phyloP scores from a whole-genome alignment of 2,797 vertebrate species.

The Myiotriccus ornatus region DNA sequence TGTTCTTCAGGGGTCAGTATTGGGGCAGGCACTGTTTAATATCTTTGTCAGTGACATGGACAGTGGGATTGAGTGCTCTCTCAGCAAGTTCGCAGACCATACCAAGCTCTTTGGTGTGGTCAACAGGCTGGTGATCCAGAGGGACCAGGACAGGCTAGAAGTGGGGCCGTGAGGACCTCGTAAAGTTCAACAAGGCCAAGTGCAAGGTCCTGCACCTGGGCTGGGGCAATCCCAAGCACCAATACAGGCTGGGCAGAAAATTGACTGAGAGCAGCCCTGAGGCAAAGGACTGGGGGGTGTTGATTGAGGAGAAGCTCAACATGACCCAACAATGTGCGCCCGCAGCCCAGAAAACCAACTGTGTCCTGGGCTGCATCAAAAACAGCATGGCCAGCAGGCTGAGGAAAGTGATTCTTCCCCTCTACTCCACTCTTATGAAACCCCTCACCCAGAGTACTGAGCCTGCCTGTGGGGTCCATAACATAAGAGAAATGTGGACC shows the following conservation, averaged over 20 bases:
- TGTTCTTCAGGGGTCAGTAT: not conserved
- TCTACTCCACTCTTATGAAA: not conserved
- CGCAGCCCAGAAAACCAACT: not conserved
- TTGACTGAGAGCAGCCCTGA: not conserved
- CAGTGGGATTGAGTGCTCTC: not conserved
- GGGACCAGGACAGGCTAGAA: not conserved
- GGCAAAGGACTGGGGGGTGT: not conserved
- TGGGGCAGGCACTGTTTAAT: accelerated
- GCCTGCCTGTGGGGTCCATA: not conserved
- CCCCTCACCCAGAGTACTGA: not conserved
- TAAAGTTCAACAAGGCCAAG: not conserved
- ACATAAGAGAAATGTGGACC: not conserved
- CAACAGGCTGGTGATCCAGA: not conserved
- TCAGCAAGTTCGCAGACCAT: not conserved
- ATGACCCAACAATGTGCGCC: accelerated
- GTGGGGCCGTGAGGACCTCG: not conserved
- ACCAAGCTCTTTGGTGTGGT: not conserved
- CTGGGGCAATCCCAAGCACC: not conserved
- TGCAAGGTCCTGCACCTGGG: not conserved
- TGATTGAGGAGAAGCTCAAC: not conserved
- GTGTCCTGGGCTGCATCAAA: not conserved
- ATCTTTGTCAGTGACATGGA: not conserved
- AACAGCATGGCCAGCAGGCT: not conserved
- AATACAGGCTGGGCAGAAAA: not conserved
- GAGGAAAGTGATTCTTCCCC: not conserved